Conservation (phyloP, 2,113 vertebrate species). For the Anser cygnoides region DNA sequence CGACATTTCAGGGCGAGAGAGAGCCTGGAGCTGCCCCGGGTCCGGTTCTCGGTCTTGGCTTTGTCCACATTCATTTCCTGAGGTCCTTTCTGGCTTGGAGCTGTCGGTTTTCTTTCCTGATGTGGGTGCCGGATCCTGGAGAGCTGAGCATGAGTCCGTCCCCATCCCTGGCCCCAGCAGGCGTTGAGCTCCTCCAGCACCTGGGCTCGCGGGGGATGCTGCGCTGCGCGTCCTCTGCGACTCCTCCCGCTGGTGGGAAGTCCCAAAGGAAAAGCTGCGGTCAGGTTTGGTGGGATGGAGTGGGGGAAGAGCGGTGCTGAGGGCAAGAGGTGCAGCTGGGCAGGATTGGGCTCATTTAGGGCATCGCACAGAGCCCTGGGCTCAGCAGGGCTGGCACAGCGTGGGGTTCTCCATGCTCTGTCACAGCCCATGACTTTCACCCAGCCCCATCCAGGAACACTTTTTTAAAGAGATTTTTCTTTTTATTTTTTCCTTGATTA, state of each 20-base stretch:
- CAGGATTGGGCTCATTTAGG: not conserved
- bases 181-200: too few species aligned
- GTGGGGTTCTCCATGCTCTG: not conserved
- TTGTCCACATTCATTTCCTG: conserved; percentile 24
- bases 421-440: not conserved
- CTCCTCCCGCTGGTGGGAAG: not conserved
- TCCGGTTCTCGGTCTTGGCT: not conserved
- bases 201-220: not conserved
- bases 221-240: not conserved
- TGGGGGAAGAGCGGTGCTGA: not conserved
- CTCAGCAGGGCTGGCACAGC: rapidly evolving
- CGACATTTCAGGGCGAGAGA: not conserved
- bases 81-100: not conserved
- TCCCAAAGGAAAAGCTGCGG: not conserved
- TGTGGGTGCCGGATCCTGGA: not conserved
- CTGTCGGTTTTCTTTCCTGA: not conserved
- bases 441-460: not conserved
- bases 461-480: not conserved
- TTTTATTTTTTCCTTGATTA: not conserved
- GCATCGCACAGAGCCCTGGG: not conserved
- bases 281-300: not conserved
- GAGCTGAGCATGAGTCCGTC: rapidly evolving
- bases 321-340: not conserved
- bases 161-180: not conserved
- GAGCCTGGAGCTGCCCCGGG: not conserved